Conservation (phyloP, 2,113 vertebrate genomes). For the Anolis sagrei region DNA sequence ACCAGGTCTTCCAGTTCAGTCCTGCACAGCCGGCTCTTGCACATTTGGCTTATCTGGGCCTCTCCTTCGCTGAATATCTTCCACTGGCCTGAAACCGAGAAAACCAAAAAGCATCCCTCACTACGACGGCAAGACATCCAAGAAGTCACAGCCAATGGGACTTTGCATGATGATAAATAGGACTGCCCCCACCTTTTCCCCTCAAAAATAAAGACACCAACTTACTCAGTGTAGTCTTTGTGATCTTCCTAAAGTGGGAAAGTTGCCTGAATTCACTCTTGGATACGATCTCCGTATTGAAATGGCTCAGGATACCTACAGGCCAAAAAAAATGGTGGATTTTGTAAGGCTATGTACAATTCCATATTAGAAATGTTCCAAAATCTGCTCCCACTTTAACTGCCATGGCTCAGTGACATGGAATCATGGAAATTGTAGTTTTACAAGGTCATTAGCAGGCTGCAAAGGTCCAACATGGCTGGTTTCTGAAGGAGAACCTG, state of each 20-base stretch:
- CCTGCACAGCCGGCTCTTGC: conserved; percentile 80
- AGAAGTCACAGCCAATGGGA: conserved; percentile 39
- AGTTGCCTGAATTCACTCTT: conserved; percentile 81
- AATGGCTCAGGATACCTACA: conserved; percentile 78
- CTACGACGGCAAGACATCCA: conserved; percentile 27
- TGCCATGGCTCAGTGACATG: no score
- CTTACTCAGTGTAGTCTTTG: conserved; percentile 83
- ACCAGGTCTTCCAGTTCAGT: conserved; percentile 85
- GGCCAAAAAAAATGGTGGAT: conserved; percentile 24
- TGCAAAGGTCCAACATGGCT: not conserved
- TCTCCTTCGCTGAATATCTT: conserved; percentile 86
- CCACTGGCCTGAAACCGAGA: conserved; percentile 81
- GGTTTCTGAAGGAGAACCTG: not conserved
- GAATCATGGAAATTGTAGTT: no score
- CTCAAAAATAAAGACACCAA: conserved; percentile 29
- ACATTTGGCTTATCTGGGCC: conserved; percentile 85
- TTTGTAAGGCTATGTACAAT: no score
- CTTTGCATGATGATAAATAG: not conserved
- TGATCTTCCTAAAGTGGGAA: conserved; percentile 81
- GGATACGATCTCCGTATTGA: conserved; percentile 80
- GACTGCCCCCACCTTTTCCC: not conserved
- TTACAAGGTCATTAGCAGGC: no score
- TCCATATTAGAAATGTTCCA: no score
- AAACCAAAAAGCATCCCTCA: conserved; percentile 10
- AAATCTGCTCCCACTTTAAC: no score